These are phyloP conservation scores for Psilopogon haemacephalus DNA, from an alignment of 2,113 vertebrate genomes.

Conservation along the genomic window DNA sequence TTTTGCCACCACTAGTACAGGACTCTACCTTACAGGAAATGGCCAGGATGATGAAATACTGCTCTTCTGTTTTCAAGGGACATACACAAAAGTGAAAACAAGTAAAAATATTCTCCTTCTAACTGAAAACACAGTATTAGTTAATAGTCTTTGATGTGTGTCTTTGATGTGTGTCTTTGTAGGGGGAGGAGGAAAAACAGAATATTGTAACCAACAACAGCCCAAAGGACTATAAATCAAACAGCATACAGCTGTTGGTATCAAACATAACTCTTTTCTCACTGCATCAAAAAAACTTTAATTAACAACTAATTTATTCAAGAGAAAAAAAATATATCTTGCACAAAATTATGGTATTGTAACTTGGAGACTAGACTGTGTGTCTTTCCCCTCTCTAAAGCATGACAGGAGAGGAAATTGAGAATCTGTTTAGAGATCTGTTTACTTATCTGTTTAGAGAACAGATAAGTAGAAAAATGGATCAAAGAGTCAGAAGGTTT, in stretches of 20 bases:
- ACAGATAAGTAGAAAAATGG: conserved; percentile 46
- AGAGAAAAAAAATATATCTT: conserved; percentile 27
- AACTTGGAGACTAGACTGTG: conserved; percentile 39
- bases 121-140: conserved; percentile 11
- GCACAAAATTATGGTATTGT: conserved; percentile 52
- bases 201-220: conserved; percentile 13
- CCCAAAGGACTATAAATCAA: conserved; percentile 66
- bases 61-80: not conserved
- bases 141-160: conserved; percentile 21
- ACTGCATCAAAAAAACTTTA: conserved; percentile 74
- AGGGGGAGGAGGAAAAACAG: not conserved
- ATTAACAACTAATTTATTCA: conserved; percentile 76
- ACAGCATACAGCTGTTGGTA: conserved; percentile 57
- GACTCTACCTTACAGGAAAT: not conserved
- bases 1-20: not conserved
- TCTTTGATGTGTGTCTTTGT: not conserved
- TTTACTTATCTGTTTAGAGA: no score
- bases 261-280: conserved; percentile 34
- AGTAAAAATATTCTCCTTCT: not conserved
- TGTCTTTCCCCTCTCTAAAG: not conserved
- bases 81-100: not conserved
- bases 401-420: conserved; percentile 54
- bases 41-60: not conserved
- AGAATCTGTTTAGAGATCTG: no score
- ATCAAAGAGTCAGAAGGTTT: conserved; percentile 58